Conservation (phyloP, 2,113 vertebrate genomes). For the Sylvilagus bachmani region DNA sequence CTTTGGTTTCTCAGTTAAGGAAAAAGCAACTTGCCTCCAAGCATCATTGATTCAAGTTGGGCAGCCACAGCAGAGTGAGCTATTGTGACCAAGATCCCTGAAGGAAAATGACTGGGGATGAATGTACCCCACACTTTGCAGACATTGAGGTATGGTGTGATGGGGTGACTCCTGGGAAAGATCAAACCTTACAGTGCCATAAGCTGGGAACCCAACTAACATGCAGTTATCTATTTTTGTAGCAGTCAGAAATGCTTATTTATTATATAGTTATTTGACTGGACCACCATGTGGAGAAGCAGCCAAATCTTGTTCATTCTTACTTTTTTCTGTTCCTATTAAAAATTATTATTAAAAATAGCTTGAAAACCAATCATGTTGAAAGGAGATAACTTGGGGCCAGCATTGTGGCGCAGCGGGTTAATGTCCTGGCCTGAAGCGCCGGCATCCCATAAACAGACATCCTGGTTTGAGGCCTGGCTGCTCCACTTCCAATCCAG, state of each 20-base stretch:
- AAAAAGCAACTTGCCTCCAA: slow-evolving; percentile 76
- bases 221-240: slow-evolving; percentile 30
- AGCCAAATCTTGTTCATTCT: slow-evolving; percentile 30
- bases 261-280: slow-evolving; percentile 55
- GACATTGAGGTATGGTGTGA: slow-evolving; percentile 41
- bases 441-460: too few relatives aligned
- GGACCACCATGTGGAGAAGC: not conserved
- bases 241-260: not conserved
- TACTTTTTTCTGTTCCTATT: slow-evolving; percentile 36
- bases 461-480: too few relatives aligned
- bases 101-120: slow-evolving; percentile 45
- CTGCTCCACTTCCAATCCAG: too few relatives aligned
- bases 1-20: slow-evolving; percentile 78
- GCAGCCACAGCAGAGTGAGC: slow-evolving; percentile 57
- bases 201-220: not conserved
- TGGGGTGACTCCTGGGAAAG: slow-evolving; percentile 33
- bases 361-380: slow-evolving; percentile 53
- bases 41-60: slow-evolving; percentile 61
- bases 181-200: not conserved
- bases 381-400: not conserved
- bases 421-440: too few relatives aligned
- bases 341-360: slow-evolving; percentile 18
- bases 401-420: too few relatives aligned
- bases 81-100: slow-evolving; percentile 58
- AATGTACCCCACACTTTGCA: slow-evolving; percentile 42